Percentiles rank a stretch among this genome's conserved stretches.
phyloP scores from a whole-genome alignment of 2,888 invertebrate genomes.

The Tortrix viridana region DNA sequence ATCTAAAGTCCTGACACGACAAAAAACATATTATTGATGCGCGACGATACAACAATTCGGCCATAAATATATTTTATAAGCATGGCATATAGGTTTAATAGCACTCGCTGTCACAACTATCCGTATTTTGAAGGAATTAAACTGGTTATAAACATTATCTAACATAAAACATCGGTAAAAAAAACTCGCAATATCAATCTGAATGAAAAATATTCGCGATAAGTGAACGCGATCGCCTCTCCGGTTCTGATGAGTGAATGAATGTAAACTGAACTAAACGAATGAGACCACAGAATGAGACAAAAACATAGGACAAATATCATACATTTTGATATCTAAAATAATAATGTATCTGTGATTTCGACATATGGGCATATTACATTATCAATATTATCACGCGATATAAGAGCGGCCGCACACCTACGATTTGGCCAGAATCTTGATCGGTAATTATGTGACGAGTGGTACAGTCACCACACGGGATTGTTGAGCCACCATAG shows the following conservation, averaged over 20 bases:
- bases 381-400: too few species aligned
- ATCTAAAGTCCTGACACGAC: slow-evolving; percentile 56
- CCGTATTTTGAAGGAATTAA: neutral
- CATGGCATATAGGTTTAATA: slow-evolving; percentile 41
- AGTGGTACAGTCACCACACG: too few species aligned
- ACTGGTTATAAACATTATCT: slow-evolving; percentile 25
- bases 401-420: too few species aligned
- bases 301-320: too few species aligned
- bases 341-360: too few species aligned
- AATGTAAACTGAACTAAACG: neutral
- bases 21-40: slow-evolving; percentile 65
- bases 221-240: slow-evolving; percentile 17
- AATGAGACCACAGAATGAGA: too few species aligned
- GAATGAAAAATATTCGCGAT: slow-evolving; percentile 15
- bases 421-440: too few species aligned
- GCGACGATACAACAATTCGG: slow-evolving; percentile 60
- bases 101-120: slow-evolving; percentile 15
- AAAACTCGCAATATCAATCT: slow-evolving; percentile 28
- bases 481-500: too few species aligned
- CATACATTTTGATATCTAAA: too few species aligned
- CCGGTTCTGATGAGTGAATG: slow-evolving; percentile 26
- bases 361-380: too few species aligned
- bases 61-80: slow-evolving; percentile 66
- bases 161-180: slow-evolving; percentile 25
- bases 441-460: too few species aligned